phyloP scores from a whole-genome alignment of 2,888 invertebrate species.

The Drosophila fulvimacula region DNA sequence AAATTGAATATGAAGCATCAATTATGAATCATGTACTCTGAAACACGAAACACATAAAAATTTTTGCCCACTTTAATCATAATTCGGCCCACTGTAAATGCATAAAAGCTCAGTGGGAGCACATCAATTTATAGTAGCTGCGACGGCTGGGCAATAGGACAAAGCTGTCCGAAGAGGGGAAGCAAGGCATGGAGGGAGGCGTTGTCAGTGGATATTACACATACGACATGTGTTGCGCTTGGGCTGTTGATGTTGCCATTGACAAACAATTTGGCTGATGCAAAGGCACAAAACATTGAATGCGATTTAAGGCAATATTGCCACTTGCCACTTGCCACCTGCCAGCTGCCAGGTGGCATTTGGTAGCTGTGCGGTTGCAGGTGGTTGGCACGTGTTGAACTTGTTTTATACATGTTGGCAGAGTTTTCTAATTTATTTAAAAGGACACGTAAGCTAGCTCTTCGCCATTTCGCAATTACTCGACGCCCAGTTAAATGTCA shows the following conservation, averaged over 20 bases:
- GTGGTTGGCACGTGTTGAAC: slow-evolving; percentile 49
- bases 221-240: slow-evolving; percentile 74
- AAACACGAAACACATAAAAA: background rate
- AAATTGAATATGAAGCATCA: no score
- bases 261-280: slow-evolving; percentile 71
- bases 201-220: slow-evolving; percentile 57
- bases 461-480: slow-evolving; percentile 58
- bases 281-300: slow-evolving; percentile 37
- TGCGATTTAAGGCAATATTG: slow-evolving; percentile 31
- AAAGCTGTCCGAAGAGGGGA: no score
- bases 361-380: slow-evolving; percentile 10
- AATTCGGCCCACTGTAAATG: slow-evolving; percentile 38
- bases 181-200: background rate
- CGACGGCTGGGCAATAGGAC: background rate
- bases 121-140: slow-evolving; percentile 45
- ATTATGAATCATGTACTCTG: no score
- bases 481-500: slow-evolving; percentile 66
- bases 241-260: slow-evolving; percentile 38
- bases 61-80: no score
- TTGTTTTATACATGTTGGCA: background rate
- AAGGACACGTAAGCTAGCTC: slow-evolving; percentile 55
- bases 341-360: background rate
- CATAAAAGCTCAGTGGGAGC: slow-evolving; percentile 5
- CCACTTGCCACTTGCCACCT: background rate
- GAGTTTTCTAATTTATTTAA: slow-evolving; percentile 69